These are phyloP conservation scores for Bombylius major DNA, from an alignment of 2,888 invertebrate species.

Conservation along the genomic window DNA sequence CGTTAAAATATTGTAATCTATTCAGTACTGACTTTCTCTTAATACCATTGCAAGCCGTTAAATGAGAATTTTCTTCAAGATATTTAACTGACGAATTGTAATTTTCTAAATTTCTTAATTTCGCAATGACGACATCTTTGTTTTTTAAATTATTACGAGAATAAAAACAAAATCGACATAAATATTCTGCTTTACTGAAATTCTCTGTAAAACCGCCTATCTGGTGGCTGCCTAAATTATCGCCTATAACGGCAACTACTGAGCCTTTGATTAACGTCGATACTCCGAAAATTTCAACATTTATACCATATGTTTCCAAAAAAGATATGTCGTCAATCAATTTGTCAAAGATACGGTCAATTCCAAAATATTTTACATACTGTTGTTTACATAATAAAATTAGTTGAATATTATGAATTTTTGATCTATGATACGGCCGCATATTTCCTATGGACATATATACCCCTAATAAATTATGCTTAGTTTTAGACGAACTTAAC, in stretches of 20 bases:
- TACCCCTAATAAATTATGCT: neutral
- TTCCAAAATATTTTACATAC: neutral
- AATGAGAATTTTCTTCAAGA: no score
- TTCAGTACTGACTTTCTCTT: no score
- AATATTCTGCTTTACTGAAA: neutral
- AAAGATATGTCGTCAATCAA: neutral
- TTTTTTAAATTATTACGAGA: no score
- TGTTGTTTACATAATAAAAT: neutral
- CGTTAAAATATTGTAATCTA: no score
- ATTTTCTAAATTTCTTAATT: no score
- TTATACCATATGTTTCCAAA: neutral
- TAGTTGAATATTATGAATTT: neutral
- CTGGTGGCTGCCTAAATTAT: conserved; percentile 1
- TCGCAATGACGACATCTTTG: no score
- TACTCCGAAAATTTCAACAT: neutral
- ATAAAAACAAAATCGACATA: no score
- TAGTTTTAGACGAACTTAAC: neutral
- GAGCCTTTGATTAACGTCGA: neutral
- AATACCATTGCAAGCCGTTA: no score
- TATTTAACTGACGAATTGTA: no score
- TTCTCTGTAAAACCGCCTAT: neutral
- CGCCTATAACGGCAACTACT: neutral
- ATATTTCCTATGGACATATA: conserved; percentile 1
- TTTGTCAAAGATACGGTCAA: neutral
- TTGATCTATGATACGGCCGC: neutral